Evolutionary conservation across 2,888 invertebrate species (phyloP), one percentile per base, ranked within the genome.

Genomic region (Polydrusus cervinus): DNA sequence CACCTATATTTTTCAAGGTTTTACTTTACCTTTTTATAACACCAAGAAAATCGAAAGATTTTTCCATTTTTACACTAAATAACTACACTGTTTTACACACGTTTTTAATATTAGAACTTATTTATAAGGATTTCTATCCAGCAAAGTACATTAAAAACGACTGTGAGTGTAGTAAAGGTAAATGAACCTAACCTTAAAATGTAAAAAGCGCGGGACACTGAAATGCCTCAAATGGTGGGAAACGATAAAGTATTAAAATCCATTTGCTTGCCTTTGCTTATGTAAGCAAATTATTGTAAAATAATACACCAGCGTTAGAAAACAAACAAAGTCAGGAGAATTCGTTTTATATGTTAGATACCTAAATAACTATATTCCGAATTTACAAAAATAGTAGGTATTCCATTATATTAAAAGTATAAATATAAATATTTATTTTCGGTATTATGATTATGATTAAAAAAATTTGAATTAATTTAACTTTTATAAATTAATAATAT

Each of bases 171-270:
- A 66, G 67, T 45, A 66, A 71, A 72, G 71, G 75, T 68, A 64
- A 71, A 72, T 68, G 72, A 75, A 75, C 72, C 72, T 75, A 75
- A 75, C 75, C 75, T 75, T 68, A 20, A 72, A 72, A 53, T 30
- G 43, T 57, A 13, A 71, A 69, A 75, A 71, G 72, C 75, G 75
- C 75, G 75, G 71, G 75, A 75, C 67, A 53, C 55, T 45, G 47
- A 62, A 71, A 65, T 60, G 65, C 45, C 45, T 65, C 45, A 65
- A 43, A 64, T 53, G 64, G 45, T 25, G 38, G n/a, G 51, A 40
- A 40, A 38, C 51, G 38, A 60, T 60, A 30, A 38, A 60, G 11
- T 13, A 53, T 53, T 53, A 53, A 30, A 30, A 51, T 10, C 20
- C 1, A 55, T n/a, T 55, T 13, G 34, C 14, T 11, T 8, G 13